Base-by-base conservation (phyloP, 2,888 invertebrate genomes). In the Mamestra brassicae region DNA sequence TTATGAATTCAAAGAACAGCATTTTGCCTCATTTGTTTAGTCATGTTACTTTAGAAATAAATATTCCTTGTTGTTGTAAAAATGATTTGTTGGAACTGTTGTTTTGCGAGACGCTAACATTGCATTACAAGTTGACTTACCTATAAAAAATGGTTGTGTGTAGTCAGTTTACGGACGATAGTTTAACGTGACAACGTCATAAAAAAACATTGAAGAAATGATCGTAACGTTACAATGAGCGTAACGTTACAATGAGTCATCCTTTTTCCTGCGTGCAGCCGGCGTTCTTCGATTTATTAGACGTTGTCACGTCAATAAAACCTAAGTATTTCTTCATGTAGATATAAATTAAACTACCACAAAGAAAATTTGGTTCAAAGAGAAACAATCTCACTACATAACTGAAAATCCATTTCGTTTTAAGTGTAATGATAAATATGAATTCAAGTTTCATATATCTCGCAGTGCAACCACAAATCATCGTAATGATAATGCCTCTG, bases 401-500 rank as follows among this genome's bases (percentile, higher is more conserved):
- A 55, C 3, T 67, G 11, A 34, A 52, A 68, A 52, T 8, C 4
- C 7, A 11, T 60, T 54, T 71, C 1, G 54, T 61, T 71, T 55
- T 36, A 57, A 42, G 17, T 34, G 47, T 36, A 58, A 52, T 62
- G 17, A n/a, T 72, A 52, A 54, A 71, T n/a, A 52, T 47, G 26
- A 45, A 38, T 50, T 54, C 15, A 38, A 60, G 65, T n/a, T 38
- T 54, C 47, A 38, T 55, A 62, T 54, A 52, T 50, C 47, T 26
- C 38, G 38, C 38, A 62, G 55, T 50, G 36, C 52, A 10, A 11
- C 26, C 34, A 65, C 42, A 62, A 54, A 66, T 76, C 57, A 67
- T 76, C 4, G 38, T 80, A 74, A 76, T 54, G 42, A 67, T 60
- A 38, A 60, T 57, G 6, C 38, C 52, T 34, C 42, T 10, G 34